Evolutionary conservation across 2,888 invertebrate genomes (phyloP).

Genomic region (Agrotis exclamationis): DNA sequence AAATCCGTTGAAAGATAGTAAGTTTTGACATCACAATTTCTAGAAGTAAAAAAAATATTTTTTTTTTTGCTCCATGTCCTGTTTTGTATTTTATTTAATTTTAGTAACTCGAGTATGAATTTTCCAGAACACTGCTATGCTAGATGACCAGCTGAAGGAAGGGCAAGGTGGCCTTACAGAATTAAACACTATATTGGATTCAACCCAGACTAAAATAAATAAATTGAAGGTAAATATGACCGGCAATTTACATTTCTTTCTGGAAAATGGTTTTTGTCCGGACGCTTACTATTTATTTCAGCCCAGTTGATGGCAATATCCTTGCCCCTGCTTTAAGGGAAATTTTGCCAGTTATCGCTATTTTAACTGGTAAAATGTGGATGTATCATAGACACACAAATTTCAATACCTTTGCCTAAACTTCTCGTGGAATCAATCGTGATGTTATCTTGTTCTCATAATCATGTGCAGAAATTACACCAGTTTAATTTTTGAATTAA

Average conservation of each 20-base stretch:
- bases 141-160: constrained; percentile 92
- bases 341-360: not conserved
- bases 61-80: not conserved
- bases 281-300: not conserved
- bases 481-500: not conserved
- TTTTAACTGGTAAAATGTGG: not conserved
- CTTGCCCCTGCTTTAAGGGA: not conserved
- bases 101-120: not conserved
- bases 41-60: not conserved
- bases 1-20: not conserved
- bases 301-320: not conserved
- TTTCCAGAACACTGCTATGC: constrained; percentile 86
- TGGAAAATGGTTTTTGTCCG: not conserved
- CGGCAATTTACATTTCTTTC: not conserved
- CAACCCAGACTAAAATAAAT: constrained; percentile 96
- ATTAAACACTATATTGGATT: constrained; percentile 94
- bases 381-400: too few relatives aligned
- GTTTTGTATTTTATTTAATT: not conserved
- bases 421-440: not conserved
- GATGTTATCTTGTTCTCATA: not conserved
- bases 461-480: too few relatives aligned
- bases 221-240: constrained; percentile 93
- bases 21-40: not conserved
- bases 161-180: constrained; percentile 95
- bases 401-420: not conserved